phyloP scores from a whole-genome alignment of 2,113 vertebrate genomes.

The Nanorana parkeri region DNA sequence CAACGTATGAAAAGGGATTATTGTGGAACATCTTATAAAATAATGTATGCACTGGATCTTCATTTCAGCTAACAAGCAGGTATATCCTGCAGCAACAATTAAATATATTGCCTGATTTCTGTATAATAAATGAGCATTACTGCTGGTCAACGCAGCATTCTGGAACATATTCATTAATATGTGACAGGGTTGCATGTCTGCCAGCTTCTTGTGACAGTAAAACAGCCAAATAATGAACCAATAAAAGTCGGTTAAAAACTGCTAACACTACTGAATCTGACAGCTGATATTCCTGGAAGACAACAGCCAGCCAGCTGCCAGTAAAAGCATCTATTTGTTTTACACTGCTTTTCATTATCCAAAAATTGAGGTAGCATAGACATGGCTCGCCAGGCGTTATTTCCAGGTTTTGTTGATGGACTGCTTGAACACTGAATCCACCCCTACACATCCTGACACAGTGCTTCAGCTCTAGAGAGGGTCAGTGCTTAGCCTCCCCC shows the following conservation, averaged over 20 bases:
- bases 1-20: too few species aligned
- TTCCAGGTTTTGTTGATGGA: background rate
- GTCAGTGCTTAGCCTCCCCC: conserved; percentile 34
- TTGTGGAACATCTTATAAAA: too few species aligned
- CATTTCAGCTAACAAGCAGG: too few species aligned
- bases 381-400: conserved; percentile 31
- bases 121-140: too few species aligned
- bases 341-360: background rate
- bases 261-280: background rate
- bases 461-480: background rate
- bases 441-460: conserved; percentile 48
- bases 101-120: too few species aligned
- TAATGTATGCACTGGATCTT: too few species aligned
- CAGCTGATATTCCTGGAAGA: background rate
- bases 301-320: background rate
- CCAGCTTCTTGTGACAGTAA: background rate
- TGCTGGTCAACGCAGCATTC: too few species aligned
- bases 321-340: conserved; percentile 15
- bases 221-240: background rate
- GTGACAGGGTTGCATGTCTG: too few species aligned
- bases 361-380: background rate
- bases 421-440: background rate
- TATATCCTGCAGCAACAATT: too few species aligned
- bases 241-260: background rate
- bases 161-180: too few species aligned